phyloP scores from a whole-genome alignment of 2,113 vertebrate species.

The Sebastes schlegelii region DNA sequence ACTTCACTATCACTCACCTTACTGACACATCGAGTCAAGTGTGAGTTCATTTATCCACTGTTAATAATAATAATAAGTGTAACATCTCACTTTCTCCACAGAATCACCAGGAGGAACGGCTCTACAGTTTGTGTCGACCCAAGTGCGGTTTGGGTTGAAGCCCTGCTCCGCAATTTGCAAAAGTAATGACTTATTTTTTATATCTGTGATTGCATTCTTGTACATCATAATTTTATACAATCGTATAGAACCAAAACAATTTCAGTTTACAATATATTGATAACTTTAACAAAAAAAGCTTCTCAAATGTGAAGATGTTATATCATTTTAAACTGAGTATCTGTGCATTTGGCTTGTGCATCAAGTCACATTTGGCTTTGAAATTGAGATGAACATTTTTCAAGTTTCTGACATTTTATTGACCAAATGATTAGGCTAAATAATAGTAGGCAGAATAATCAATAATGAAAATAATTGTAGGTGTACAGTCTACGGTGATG shows the following conservation, averaged over 20 bases:
- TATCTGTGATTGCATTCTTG: neutral
- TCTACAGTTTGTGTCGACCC: constrained; percentile 6
- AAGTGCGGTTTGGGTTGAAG: neutral
- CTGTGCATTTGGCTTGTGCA: no score
- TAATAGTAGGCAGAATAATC: no score
- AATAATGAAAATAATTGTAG: neutral
- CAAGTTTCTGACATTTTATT: neutral
- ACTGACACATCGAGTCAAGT: no score
- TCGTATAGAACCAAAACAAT: neutral
- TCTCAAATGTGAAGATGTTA: neutral
- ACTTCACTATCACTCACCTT: no score
- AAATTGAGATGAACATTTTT: neutral
- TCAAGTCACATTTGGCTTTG: neutral
- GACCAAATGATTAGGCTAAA: neutral
- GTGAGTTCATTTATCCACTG: neutral
- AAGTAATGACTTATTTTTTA: constrained; percentile 24
- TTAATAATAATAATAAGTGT: neutral
- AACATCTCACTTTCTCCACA: constrained; percentile 4
- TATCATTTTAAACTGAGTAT: neutral
- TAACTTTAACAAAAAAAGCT: neutral
- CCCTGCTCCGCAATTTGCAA: neutral
- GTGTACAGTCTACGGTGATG: neutral
- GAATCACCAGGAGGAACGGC: constrained; percentile 17
- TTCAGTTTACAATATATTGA: no score
- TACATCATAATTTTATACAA: neutral